Percentiles rank a stretch among this genome's conserved stretches.
Conservation (phyloP, 2,888 invertebrate genomes). For the Acrobasis consociella region DNA sequence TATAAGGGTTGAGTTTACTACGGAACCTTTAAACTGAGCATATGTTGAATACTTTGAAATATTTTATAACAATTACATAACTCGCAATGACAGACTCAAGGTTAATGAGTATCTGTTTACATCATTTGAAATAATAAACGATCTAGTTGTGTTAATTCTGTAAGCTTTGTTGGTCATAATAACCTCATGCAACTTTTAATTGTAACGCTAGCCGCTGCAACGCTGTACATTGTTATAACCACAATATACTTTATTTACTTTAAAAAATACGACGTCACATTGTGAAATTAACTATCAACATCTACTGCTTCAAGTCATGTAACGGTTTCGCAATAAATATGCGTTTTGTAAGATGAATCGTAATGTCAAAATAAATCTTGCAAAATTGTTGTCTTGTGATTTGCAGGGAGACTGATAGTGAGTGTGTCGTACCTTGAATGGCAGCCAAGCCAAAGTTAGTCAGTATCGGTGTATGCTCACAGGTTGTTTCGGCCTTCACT, state of each 20-base stretch:
- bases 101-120: slow-evolving; percentile 37
- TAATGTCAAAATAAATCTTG: slow-evolving; percentile 43
- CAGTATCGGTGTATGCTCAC: slow-evolving; percentile 29
- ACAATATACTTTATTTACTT: slow-evolving; percentile 13
- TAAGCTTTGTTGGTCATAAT: slow-evolving; percentile 33
- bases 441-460: slow-evolving; percentile 44
- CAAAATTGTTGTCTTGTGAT: slow-evolving; percentile 37
- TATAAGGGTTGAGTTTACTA: no score
- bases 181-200: slow-evolving; percentile 15
- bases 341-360: slow-evolving; percentile 42
- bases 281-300: slow-evolving; percentile 22
- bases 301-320: slow-evolving; percentile 34
- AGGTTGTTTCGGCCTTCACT: slow-evolving; percentile 45
- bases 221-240: slow-evolving; percentile 12
- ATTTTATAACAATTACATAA: slow-evolving; percentile 25
- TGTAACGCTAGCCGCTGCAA: slow-evolving; percentile 14
- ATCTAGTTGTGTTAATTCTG: slow-evolving; percentile 33
- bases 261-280: slow-evolving; percentile 11
- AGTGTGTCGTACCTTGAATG: slow-evolving; percentile 40
- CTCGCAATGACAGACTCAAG: slow-evolving; percentile 32
- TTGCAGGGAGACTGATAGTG: slow-evolving; percentile 32
- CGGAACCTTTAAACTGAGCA: no score
- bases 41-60: slow-evolving; percentile 2
- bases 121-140: slow-evolving; percentile 38
- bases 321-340: slow-evolving; percentile 45